phyloP scores from a whole-genome alignment of 2,797 vertebrate genomes.

The Paramormyrops hopkinsi region DNA sequence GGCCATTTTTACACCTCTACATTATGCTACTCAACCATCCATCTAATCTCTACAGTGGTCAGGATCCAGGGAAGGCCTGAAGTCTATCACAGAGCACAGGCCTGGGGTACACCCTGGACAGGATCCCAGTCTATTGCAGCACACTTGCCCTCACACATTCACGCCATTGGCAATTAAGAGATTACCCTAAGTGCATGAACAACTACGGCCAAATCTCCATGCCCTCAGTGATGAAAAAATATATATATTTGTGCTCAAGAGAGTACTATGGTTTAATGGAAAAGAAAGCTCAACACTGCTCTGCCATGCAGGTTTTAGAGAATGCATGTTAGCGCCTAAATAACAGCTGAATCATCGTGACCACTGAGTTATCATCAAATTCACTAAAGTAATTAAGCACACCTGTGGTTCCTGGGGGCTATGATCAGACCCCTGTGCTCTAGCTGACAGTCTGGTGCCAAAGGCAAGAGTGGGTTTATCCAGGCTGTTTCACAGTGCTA shows the following conservation, averaged over 20 bases:
- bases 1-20: not conserved
- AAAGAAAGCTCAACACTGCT: not conserved
- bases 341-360: not conserved
- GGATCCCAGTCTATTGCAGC: not conserved
- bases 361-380: not conserved
- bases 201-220: not conserved
- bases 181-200: not conserved
- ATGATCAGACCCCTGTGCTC: not conserved
- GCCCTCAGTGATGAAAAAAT: not conserved
- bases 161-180: not conserved
- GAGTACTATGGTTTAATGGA: not conserved
- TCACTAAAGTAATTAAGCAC: not conserved
- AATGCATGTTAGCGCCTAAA: not conserved
- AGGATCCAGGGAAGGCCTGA: not conserved
- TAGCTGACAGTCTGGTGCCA: not conserved
- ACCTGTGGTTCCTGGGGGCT: not conserved
- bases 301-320: not conserved
- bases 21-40: not conserved
- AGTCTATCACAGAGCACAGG: not conserved
- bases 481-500: not conserved
- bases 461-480: not conserved
- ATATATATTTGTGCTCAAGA: not conserved
- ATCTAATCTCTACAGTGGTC: not conserved
- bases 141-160: not conserved
- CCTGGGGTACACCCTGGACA: not conserved